Conservation (phyloP, 2,888 invertebrate species). For the Stenurella melanura region DNA sequence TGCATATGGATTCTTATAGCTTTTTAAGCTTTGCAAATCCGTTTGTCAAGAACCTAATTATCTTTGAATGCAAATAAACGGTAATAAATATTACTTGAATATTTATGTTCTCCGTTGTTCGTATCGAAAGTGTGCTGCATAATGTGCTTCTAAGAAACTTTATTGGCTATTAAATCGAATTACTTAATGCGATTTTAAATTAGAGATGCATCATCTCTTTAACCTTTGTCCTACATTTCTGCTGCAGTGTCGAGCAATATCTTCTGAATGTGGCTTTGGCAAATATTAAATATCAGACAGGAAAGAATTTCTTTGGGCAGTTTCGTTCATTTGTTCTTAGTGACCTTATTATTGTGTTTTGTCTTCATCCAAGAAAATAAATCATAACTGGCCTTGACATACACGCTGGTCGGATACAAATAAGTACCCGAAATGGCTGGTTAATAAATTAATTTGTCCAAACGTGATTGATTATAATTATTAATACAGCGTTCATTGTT, state of each 20-base stretch:
- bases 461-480: slow-evolving; percentile 8
- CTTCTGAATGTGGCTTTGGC: background rate
- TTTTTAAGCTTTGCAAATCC: background rate
- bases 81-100: background rate
- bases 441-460: background rate
- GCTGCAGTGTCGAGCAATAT: background rate
- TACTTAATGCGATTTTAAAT: background rate
- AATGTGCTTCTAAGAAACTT: background rate
- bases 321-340: background rate
- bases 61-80: background rate
- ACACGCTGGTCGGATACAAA: background rate
- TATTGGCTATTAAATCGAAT: slow-evolving; percentile 25
- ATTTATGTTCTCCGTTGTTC: background rate
- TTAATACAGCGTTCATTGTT: background rate
- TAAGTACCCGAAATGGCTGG: background rate
- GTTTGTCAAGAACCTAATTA: background rate
- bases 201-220: background rate
- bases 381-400: slow-evolving; percentile 15
- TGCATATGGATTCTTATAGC: too few relatives aligned
- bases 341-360: background rate
- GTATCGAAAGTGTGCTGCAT: background rate
- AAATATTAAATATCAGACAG: background rate
- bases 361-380: background rate
- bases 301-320: background rate
- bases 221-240: slow-evolving; percentile 27